These are phyloP conservation scores for Euwallacea similis DNA, from an alignment of 1,140 invertebrate species.

Conservation along the genomic window DNA sequence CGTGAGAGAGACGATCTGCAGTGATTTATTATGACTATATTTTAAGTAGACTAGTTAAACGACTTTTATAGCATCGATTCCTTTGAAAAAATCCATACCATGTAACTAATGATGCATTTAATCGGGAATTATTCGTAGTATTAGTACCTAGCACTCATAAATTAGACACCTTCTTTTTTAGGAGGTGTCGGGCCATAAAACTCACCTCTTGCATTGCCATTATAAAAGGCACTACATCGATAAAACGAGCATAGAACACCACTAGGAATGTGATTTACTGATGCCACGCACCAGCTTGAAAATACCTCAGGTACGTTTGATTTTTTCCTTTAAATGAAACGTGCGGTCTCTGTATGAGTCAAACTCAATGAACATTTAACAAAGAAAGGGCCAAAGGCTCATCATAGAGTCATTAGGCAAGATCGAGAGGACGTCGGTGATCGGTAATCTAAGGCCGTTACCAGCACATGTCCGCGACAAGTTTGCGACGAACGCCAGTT, in stretches of 20 bases:
- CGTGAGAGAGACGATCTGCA: constrained; percentile 30
- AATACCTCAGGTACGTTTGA: no score
- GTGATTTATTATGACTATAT: constrained; percentile 36
- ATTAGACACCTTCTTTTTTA: neutral
- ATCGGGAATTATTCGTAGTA: constrained; percentile 16
- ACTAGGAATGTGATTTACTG: no score
- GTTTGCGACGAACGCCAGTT: constrained; percentile 31
- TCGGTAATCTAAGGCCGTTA: constrained; percentile 36
- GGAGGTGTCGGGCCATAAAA: no score
- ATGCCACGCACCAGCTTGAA: no score
- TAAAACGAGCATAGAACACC: no score
- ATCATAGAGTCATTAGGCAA: constrained; percentile 32
- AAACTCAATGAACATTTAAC: constrained; percentile 22
- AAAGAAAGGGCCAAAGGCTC: constrained; percentile 7
- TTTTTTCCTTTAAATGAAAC: no score
- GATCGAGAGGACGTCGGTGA: constrained; percentile 31
- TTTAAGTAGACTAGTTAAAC: constrained; percentile 37
- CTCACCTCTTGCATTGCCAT: no score
- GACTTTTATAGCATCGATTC: constrained; percentile 26
- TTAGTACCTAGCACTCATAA: neutral
- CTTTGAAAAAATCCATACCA: constrained; percentile 15
- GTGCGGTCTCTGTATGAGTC: neutral
- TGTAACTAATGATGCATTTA: constrained; percentile 26
- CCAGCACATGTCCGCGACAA: constrained; percentile 36
- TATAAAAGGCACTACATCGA: no score